These are phyloP conservation scores for Epirrhoe tristata DNA, from an alignment of 2,888 invertebrate species.

Conservation along the genomic window DNA sequence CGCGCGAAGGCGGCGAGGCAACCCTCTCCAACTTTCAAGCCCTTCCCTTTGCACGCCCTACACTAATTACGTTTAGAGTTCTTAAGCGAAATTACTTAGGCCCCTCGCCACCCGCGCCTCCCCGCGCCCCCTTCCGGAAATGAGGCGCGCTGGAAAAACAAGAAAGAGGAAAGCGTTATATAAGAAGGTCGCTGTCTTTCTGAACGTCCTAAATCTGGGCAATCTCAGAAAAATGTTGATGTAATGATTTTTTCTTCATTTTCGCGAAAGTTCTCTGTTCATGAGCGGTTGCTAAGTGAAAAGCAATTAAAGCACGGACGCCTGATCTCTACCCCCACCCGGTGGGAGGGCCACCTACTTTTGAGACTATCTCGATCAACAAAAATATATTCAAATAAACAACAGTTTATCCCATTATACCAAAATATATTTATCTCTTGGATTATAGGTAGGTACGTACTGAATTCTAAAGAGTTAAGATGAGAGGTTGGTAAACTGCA, in stretches of 20 bases:
- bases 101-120: constrained; percentile 80
- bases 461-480: neutral
- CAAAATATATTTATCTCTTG: constrained; percentile 40
- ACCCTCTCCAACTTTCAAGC: constrained; percentile 88
- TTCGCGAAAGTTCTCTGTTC: constrained; percentile 80
- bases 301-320: constrained; percentile 86
- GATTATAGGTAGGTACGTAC: neutral
- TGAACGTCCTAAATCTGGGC: constrained; percentile 82
- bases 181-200: constrained; percentile 79
- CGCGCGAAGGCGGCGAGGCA: constrained; percentile 76
- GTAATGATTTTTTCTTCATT: constrained; percentile 85
- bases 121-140: constrained; percentile 80
- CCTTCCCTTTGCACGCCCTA: constrained; percentile 87
- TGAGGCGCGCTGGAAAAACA: constrained; percentile 84
- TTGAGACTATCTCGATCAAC: constrained; percentile 72
- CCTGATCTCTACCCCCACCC: constrained; percentile 78
- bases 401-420: constrained; percentile 50
- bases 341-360: constrained; percentile 55
- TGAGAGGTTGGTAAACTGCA: neutral
- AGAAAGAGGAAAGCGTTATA: constrained; percentile 82
- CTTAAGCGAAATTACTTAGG: constrained; percentile 89
- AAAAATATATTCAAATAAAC: constrained; percentile 69
- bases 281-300: constrained; percentile 85
- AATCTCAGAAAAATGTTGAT: constrained; percentile 84
- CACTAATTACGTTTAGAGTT: constrained; percentile 90